Evolutionary conservation across 2,888 invertebrate species (phyloP).

Genomic region (Oxytorus armatus): DNA sequence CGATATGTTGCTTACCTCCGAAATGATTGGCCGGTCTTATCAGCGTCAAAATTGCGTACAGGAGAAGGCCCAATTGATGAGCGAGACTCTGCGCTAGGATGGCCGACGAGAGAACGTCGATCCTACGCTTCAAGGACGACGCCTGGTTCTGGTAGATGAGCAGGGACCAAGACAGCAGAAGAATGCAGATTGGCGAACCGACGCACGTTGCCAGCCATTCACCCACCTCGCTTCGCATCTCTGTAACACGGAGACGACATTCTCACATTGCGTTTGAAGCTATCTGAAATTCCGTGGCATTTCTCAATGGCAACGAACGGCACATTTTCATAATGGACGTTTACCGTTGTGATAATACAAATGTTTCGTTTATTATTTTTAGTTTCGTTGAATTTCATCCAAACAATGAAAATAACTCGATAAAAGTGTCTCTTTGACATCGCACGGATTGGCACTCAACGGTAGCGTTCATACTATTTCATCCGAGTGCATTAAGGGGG

Average conservation of each 20-base stretch:
- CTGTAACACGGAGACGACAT: slow-evolving; percentile 66
- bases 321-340: too few species aligned
- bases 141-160: slow-evolving; percentile 85
- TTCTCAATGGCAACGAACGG: too few species aligned
- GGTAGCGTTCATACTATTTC: too few species aligned
- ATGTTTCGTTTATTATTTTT: neutral
- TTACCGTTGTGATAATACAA: neutral
- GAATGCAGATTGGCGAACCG: slow-evolving; percentile 84
- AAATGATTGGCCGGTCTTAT: slow-evolving; percentile 83
- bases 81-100: slow-evolving; percentile 83
- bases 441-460: neutral
- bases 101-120: slow-evolving; percentile 85
- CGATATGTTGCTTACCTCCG: slow-evolving; percentile 80
- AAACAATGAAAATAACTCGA: neutral
- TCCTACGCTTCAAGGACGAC: slow-evolving; percentile 82
- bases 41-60: slow-evolving; percentile 82
- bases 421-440: neutral
- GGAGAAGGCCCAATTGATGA: slow-evolving; percentile 82
- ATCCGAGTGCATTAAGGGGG: too few species aligned
- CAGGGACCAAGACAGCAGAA: slow-evolving; percentile 84
- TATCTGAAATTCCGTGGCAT: too few species aligned
- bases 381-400: slow-evolving; percentile 6
- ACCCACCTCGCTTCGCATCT: slow-evolving; percentile 83
- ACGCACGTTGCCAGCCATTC: slow-evolving; percentile 85
- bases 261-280: too few species aligned